Evolutionary conservation across 1,140 invertebrate genomes (phyloP).

Genomic region (Drosophila simulans): DNA sequence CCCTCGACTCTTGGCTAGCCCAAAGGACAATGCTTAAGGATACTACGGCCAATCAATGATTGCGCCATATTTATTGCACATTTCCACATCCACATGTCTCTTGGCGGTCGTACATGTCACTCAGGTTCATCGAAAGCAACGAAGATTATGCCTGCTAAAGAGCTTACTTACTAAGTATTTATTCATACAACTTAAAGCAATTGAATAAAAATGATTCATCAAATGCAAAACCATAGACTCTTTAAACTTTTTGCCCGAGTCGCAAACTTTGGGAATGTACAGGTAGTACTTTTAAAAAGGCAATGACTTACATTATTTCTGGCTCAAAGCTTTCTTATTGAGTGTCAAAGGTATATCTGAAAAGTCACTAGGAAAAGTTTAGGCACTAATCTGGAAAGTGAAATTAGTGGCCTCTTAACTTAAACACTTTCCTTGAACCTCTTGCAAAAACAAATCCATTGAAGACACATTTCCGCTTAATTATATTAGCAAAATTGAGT

Average conservation of each 20-base stretch:
- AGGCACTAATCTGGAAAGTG: background rate
- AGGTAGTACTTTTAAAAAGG: background rate
- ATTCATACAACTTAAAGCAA: slow-evolving; percentile 77
- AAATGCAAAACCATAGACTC: slow-evolving; percentile 49
- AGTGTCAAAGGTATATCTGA: background rate
- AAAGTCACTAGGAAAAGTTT: slow-evolving; percentile 1
- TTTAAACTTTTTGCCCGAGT: background rate
- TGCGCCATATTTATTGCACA: slow-evolving; percentile 80
- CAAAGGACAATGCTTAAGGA: slow-evolving; percentile 76
- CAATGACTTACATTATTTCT: background rate
- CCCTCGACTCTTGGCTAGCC: slow-evolving; percentile 56
- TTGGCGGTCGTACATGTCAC: slow-evolving; percentile 58
- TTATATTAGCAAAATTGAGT: slow-evolving; percentile 33
- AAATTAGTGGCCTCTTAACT: background rate
- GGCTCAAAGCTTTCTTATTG: background rate
- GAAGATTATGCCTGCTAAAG: slow-evolving; percentile 68
- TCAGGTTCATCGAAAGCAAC: slow-evolving; percentile 67
- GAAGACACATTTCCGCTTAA: slow-evolving; percentile 2
- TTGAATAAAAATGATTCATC: slow-evolving; percentile 81
- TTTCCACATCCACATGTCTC: slow-evolving; percentile 56
- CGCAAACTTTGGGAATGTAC: background rate
- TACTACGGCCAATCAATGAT: slow-evolving; percentile 50
- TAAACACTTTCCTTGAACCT: slow-evolving; percentile 22
- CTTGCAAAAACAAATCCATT: slow-evolving; percentile 1
- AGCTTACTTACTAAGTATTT: slow-evolving; percentile 76